phyloP scores from a whole-genome alignment of 2,797 vertebrate genomes.

The Synanceia verrucosa region DNA sequence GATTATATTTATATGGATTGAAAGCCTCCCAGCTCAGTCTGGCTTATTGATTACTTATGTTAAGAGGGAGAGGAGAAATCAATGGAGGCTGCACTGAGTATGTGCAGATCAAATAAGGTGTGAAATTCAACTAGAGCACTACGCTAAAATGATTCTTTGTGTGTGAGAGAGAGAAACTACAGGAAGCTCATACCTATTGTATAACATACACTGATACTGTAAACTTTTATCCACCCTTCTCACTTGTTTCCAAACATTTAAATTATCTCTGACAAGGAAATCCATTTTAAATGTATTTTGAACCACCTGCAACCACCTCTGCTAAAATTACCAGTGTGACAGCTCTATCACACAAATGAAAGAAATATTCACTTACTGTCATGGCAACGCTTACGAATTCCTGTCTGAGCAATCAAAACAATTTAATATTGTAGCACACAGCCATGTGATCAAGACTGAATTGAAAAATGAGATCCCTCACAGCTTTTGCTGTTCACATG shows the following conservation, averaged over 20 bases:
- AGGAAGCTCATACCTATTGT: neutral
- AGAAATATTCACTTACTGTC: conserved; percentile 28
- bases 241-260: conserved; percentile 15
- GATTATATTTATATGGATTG: conserved; percentile 81
- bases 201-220: neutral
- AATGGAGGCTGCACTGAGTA: conserved; percentile 57
- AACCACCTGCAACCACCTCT: conserved; percentile 26
- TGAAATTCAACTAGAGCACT: conserved; percentile 56
- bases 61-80: conserved; percentile 69
- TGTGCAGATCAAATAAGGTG: conserved; percentile 66
- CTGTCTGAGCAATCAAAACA: conserved; percentile 18
- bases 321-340: conserved; percentile 29
- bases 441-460: conserved; percentile 21
- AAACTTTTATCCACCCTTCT: conserved; percentile 14
- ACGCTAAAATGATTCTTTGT: conserved; percentile 25
- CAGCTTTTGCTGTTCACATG: conserved; percentile 16
- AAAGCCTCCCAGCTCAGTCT: conserved; percentile 63
- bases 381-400: conserved; percentile 21
- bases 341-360: conserved; percentile 29
- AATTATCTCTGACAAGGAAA: conserved; percentile 34
- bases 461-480: conserved; percentile 22
- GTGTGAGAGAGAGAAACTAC: neutral
- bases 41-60: conserved; percentile 78
- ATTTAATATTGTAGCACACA: conserved; percentile 27
- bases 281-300: conserved; percentile 21